Evolutionary conservation across 2,797 vertebrate genomes (phyloP).

Genomic region (Muscicapa comitata): DNA sequence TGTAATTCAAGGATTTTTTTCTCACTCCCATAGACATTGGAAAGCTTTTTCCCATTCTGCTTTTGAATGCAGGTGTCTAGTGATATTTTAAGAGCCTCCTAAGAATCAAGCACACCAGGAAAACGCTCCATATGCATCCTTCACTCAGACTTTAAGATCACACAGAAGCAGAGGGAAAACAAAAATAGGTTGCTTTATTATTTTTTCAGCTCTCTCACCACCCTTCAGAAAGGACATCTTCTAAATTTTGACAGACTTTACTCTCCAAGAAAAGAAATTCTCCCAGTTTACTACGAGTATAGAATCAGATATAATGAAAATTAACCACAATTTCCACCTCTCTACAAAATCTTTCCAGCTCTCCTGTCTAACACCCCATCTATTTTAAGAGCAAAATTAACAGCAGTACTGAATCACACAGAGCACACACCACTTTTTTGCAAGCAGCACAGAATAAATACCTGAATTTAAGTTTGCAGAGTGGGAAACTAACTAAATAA

Average conservation of each 20-base stretch:
- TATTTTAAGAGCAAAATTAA: background rate
- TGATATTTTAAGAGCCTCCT: conserved; percentile 34
- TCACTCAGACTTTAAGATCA: background rate
- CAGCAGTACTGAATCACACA: background rate
- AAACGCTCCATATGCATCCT: background rate
- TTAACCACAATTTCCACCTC: background rate
- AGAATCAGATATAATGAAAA: background rate
- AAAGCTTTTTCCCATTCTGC: conserved; percentile 43
- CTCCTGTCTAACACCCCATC: background rate
- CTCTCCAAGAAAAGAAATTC: background rate
- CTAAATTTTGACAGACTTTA: background rate
- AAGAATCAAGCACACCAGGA: conserved; percentile 27
- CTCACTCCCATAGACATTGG: background rate
- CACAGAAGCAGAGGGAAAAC: background rate
- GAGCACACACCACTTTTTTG: background rate
- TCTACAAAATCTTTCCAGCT: background rate
- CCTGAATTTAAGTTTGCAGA: background rate
- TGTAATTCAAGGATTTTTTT: conserved; percentile 26
- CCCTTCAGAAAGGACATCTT: background rate
- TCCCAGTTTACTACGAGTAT: background rate
- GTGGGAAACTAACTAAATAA: background rate
- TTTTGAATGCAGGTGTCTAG: conserved; percentile 41
- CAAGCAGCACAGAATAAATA: background rate
- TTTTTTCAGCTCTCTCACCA: background rate
- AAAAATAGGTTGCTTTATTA: background rate